Base-by-base conservation (phyloP, 2,797 vertebrate genomes). In the Sebastes minor region DNA sequence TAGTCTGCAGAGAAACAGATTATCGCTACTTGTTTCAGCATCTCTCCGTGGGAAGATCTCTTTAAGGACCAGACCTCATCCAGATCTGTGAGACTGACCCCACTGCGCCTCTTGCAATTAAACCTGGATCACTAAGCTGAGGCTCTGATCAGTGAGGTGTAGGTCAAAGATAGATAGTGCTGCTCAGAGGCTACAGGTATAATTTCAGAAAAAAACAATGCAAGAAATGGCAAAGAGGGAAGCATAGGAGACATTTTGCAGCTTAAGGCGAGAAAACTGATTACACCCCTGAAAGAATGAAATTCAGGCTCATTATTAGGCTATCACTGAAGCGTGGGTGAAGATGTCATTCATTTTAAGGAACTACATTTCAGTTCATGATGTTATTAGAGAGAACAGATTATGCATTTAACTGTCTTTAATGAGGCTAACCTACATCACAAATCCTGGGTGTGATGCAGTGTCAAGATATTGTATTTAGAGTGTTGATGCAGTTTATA, bases 181-280 rank as follows among this genome's bases (percentile, higher is more conserved):
- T 67, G n/a, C 28, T 69, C 56, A 28, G 53, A 71, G 18, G 75
- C 23, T 30, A 38, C 13, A 30, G 35, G 23, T 55, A 65, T 71
- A 9, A 61, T 69, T 70, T 70, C 28, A 68, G 52, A 5, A 56
- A 59, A 73, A 78, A 52, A 5, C 38, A 55, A 23, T 3, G 2
- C 11, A 33, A 55, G 35, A 62, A 68, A 70, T 60, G 6, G 33
- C 38, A 65, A 72, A 66, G 56, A 64, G 18, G 4, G 12, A 59
- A 8, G 35, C 10, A 33, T 8, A 8, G 4, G n/a, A 62, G 60
- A 63, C 52, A 59, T 35, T 74, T 32, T 49, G 13, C 56, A 66
- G 82, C 30, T 57, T 20, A 60, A 73, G 59, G 79, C 27, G 74
- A 85, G 27, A 78, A 70, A 73, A 74, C 56, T 28, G 16, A 79